Percentiles rank a stretch among this genome's conserved stretches.
Evolutionary conservation across 2,888 invertebrate species (phyloP).

Genomic region (Conops quadrifasciatus): DNA sequence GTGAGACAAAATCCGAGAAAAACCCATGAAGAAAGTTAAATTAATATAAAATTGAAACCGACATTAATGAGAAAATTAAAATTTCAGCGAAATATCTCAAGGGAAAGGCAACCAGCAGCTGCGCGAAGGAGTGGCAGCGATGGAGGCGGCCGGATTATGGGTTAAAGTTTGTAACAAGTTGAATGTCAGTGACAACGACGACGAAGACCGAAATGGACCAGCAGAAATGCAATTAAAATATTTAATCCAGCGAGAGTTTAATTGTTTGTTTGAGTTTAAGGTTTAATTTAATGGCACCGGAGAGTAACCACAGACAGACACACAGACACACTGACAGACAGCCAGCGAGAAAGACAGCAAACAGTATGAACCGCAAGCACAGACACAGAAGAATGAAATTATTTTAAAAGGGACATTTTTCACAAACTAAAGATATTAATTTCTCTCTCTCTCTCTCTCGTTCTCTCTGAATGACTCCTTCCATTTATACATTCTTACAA

Average conservation of each 20-base stretch:
- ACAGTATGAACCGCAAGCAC: too few species aligned
- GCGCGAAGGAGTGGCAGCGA: background rate
- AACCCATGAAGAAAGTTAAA: background rate
- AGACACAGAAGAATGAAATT: slow-evolving; percentile 33
- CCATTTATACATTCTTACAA: background rate
- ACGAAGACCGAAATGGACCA: background rate
- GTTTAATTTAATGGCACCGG: background rate
- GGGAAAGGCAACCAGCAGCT: background rate
- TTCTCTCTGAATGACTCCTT: background rate
- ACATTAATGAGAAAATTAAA: background rate
- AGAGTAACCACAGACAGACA: background rate
- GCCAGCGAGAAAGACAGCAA: background rate
- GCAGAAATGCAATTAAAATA: slow-evolving; percentile 22
- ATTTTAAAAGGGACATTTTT: slow-evolving; percentile 35
- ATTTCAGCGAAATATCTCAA: background rate
- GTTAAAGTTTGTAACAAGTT: background rate
- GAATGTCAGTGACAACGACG: background rate
- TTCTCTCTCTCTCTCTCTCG: slow-evolving; percentile 10
- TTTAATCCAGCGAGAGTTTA: slow-evolving; percentile 26
- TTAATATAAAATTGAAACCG: background rate
- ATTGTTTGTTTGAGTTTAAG: slow-evolving; percentile 22
- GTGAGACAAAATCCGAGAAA: background rate
- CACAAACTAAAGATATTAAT: slow-evolving; percentile 36
- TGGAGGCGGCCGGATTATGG: background rate
- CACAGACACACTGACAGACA: background rate